Percentiles rank a stretch among this genome's conserved stretches.
Conservation (phyloP, 2,888 invertebrate species). For the Corythucha ciliata region DNA sequence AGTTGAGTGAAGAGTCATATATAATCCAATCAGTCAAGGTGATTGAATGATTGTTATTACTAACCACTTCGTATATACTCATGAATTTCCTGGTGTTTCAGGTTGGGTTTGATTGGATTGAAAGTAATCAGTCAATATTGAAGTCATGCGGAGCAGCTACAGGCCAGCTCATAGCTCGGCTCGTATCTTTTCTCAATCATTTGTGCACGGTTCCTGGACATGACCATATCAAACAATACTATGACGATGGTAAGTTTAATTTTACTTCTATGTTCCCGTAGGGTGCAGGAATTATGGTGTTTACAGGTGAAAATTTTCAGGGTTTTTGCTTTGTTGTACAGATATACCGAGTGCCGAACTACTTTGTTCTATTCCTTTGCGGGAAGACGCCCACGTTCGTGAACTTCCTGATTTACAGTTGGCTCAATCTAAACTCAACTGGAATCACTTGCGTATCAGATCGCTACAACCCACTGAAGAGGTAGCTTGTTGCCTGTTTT, state of each 20-base stretch:
- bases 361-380: slow-evolving; percentile 56
- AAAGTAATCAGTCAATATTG: slow-evolving; percentile 40
- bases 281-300: background rate
- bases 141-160: slow-evolving; percentile 70
- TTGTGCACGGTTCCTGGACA: slow-evolving; percentile 52
- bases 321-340: slow-evolving; percentile 13
- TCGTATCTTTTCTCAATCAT: slow-evolving; percentile 70
- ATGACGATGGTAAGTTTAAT: slow-evolving; percentile 27
- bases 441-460: slow-evolving; percentile 52
- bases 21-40: slow-evolving; percentile 33
- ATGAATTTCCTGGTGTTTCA: too few relatives aligned
- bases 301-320: background rate
- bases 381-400: slow-evolving; percentile 65
- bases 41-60: slow-evolving; percentile 1
- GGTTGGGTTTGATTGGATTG: slow-evolving; percentile 32
- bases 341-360: slow-evolving; percentile 42
- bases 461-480: slow-evolving; percentile 56
- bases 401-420: slow-evolving; percentile 58
- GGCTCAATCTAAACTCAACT: slow-evolving; percentile 59
- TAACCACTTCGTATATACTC: background rate
- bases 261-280: background rate
- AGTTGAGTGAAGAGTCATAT: slow-evolving; percentile 29
- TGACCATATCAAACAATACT: slow-evolving; percentile 40
- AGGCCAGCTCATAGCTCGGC: slow-evolving; percentile 66
- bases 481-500: slow-evolving; percentile 32